Conservation (phyloP, 2,888 invertebrate genomes). For the Dynastes maya region DNA sequence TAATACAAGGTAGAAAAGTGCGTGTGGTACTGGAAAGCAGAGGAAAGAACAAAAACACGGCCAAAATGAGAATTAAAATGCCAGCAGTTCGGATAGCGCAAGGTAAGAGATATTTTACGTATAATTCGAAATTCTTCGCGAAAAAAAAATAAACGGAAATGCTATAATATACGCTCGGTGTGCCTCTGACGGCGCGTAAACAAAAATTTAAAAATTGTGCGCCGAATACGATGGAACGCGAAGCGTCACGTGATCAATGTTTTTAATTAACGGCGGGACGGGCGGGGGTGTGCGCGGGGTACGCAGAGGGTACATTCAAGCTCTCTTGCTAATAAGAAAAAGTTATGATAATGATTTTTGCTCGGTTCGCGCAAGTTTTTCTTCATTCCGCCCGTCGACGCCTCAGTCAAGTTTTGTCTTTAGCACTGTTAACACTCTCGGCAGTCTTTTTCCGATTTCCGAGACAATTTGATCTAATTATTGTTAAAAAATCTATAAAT, state of each 20-base stretch:
- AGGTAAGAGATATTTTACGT: conserved; percentile 82
- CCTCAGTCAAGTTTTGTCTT: conserved; percentile 60
- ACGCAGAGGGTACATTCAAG: conserved; percentile 49
- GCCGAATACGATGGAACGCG: conserved; percentile 25
- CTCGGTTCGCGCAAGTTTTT: conserved; percentile 68
- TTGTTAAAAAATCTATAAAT: not conserved
- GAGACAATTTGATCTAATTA: no score
- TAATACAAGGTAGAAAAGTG: conserved; percentile 45
- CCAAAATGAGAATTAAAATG: conserved; percentile 98
- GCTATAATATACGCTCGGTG: conserved; percentile 7
- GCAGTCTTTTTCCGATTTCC: not conserved
- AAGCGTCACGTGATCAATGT: conserved; percentile 63
- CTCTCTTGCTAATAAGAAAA: conserved; percentile 68
- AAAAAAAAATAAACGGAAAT: conserved; percentile 49
- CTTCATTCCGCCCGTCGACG: conserved; percentile 58
- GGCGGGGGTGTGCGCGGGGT: conserved; percentile 57
- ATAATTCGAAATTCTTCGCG: conserved; percentile 68
- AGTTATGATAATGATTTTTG: conserved; percentile 70
- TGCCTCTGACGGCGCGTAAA: conserved; percentile 17
- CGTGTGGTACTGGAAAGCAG: not conserved
- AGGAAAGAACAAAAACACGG: conserved; percentile 47
- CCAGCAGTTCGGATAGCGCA: conserved; percentile 97
- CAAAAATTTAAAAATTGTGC: conserved; percentile 51
- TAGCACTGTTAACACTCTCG: conserved; percentile 57
- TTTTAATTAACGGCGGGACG: conserved; percentile 64